Percentiles rank a stretch among this genome's conserved stretches.
These are phyloP conservation scores for Phenganax marumi DNA, from an alignment of 92 coral and sea anemone genomes.

Conservation along the genomic window DNA sequence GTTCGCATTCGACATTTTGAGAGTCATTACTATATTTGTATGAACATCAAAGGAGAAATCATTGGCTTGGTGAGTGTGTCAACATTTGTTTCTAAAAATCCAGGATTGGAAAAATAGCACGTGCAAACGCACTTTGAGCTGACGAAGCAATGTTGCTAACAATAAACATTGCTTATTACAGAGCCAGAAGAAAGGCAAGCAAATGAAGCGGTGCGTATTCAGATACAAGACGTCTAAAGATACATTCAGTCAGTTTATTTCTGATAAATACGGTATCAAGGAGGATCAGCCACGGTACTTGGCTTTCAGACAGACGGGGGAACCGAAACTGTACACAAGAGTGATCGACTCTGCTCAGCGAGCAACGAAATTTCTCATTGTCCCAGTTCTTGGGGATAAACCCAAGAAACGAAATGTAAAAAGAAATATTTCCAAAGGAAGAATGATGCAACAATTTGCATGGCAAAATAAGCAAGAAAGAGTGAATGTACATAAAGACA, in stretches of 20 bases:
- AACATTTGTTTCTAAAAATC: too few species aligned
- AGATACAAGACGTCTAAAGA: neutral
- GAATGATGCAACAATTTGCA: neutral
- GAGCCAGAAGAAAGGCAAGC: conserved; percentile 2
- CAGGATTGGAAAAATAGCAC: neutral
- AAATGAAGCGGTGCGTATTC: conserved; percentile 13
- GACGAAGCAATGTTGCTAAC: neutral
- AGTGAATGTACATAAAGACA: neutral
- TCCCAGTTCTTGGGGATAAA: too few species aligned
- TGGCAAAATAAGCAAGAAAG: neutral
- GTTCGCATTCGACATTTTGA: conserved; percentile 20
- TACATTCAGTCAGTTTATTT: conserved; percentile 16
- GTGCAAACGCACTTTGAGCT: neutral
- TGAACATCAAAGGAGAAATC: conserved; percentile 9
- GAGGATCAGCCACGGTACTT: neutral
- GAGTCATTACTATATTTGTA: conserved; percentile 30
- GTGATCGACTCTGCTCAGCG: neutral
- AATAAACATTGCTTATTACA: neutral
- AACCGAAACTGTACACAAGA: conserved; percentile 10
- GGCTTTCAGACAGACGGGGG: conserved; percentile 17
- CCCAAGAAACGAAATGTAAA: neutral
- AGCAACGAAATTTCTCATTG: conserved; percentile 12
- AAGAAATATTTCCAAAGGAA: neutral
- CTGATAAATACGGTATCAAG: neutral
- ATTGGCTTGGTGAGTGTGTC: conserved; percentile 21